These are phyloP conservation scores for Tragopan temminckii DNA, from an alignment of 2,797 vertebrate species.

Conservation along the genomic window DNA sequence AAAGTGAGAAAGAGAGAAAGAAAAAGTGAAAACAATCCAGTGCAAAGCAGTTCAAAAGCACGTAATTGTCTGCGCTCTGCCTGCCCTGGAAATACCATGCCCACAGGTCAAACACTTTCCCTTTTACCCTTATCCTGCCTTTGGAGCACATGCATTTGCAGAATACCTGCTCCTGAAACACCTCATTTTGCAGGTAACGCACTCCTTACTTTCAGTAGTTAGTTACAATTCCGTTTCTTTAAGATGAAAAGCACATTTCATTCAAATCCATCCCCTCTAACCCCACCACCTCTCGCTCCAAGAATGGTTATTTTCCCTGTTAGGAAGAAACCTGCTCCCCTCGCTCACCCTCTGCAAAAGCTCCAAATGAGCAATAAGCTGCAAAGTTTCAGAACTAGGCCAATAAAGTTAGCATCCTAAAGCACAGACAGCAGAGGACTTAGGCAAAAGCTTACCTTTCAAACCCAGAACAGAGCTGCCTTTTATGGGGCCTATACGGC, in stretches of 20 bases:
- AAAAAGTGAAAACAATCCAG: background rate
- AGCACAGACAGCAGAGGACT: constrained; percentile 79
- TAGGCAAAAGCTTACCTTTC: constrained; percentile 86
- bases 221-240: constrained; percentile 60
- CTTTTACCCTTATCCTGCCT: background rate
- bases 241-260: constrained; percentile 68
- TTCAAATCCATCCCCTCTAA: constrained; percentile 1
- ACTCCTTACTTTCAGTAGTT: constrained; percentile 50
- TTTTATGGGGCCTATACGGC: constrained; percentile 83
- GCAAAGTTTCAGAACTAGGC: constrained; percentile 83
- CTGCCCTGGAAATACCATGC: constrained; percentile 62
- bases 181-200: constrained; percentile 53
- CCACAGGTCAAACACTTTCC: constrained; percentile 52
- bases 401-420: constrained; percentile 70
- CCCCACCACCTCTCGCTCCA: constrained; percentile 22
- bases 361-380: constrained; percentile 60
- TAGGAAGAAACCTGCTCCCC: constrained; percentile 61
- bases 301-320: constrained; percentile 58
- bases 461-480: constrained; percentile 79
- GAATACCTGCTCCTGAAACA: constrained; percentile 45
- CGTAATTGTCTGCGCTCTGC: constrained; percentile 26
- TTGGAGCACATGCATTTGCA: background rate
- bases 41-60: constrained; percentile 51
- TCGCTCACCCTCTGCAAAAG: constrained; percentile 40
- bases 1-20: background rate